phyloP scores from a whole-genome alignment of 2,797 vertebrate genomes.

The Allobates femoralis region DNA sequence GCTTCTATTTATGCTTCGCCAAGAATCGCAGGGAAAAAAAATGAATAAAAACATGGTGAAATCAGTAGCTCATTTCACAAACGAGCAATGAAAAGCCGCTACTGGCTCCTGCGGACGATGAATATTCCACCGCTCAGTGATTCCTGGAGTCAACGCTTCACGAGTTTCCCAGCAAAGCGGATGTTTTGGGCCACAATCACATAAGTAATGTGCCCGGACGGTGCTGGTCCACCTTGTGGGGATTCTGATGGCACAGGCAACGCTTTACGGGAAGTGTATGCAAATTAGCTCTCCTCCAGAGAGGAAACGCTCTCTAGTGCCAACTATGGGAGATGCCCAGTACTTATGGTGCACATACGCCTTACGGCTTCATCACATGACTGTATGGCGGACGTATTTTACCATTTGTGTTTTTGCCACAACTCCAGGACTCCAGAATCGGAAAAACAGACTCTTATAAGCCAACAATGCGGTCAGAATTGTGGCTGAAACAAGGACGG shows the following conservation, averaged over 20 bases:
- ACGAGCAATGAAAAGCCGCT: constrained; percentile 57
- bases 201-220: not conserved
- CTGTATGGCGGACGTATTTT: too few species aligned
- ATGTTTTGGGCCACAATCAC: not conserved
- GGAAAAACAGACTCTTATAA: too few species aligned
- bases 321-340: too few species aligned
- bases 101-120: constrained; percentile 50
- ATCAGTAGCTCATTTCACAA: constrained; percentile 52
- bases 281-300: not conserved
- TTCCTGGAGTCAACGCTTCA: not conserved
- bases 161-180: not conserved
- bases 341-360: too few species aligned
- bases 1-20: constrained; percentile 42
- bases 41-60: constrained; percentile 33
- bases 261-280: not conserved
- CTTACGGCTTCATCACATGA: too few species aligned
- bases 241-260: not conserved
- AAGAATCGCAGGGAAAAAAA: constrained; percentile 33
- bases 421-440: too few species aligned
- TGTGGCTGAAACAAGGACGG: too few species aligned
- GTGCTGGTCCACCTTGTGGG: not conserved
- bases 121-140: constrained; percentile 39
- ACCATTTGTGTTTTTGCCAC: too few species aligned
- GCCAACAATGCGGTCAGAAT: too few species aligned
- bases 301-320: too few species aligned